These are phyloP conservation scores for Drosophila suzukii DNA, from an alignment of 1,140 invertebrate genomes.

Conservation along the genomic window DNA sequence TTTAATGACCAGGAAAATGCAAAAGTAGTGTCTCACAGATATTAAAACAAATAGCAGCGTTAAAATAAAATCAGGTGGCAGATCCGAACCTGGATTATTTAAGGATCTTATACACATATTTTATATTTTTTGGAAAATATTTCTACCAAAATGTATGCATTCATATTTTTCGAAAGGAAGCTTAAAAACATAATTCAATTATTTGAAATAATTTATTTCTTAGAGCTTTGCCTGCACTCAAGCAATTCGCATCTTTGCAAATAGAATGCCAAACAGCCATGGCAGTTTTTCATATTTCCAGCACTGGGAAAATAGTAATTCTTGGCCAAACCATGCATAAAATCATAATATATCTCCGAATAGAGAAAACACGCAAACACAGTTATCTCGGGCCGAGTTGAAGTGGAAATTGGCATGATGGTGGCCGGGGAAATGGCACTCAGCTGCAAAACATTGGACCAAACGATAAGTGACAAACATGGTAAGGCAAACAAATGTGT, in stretches of 20 bases:
- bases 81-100: too few species aligned
- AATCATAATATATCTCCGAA: slow-evolving; percentile 70
- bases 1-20: slow-evolving; percentile 19
- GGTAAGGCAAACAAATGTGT: slow-evolving; percentile 77
- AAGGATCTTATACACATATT: not conserved
- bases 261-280: not conserved
- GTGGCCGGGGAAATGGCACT: slow-evolving; percentile 38
- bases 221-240: not conserved
- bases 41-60: not conserved
- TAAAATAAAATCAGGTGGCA: not conserved
- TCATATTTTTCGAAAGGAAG: not conserved
- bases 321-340: slow-evolving; percentile 66
- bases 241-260: not conserved
- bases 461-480: slow-evolving; percentile 80
- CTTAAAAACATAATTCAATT: not conserved
- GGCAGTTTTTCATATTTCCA: slow-evolving; percentile 23
- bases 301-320: slow-evolving; percentile 39
- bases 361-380: slow-evolving; percentile 25
- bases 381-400: slow-evolving; percentile 25
- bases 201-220: not conserved
- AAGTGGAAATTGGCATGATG: slow-evolving; percentile 32
- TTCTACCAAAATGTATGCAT: not conserved
- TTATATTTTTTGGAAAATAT: not conserved
- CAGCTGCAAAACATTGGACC: slow-evolving; percentile 61
- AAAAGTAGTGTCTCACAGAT: slow-evolving; percentile 5